Conservation (phyloP, 1,140 invertebrate genomes). For the Caenorhabditis briggsae region DNA sequence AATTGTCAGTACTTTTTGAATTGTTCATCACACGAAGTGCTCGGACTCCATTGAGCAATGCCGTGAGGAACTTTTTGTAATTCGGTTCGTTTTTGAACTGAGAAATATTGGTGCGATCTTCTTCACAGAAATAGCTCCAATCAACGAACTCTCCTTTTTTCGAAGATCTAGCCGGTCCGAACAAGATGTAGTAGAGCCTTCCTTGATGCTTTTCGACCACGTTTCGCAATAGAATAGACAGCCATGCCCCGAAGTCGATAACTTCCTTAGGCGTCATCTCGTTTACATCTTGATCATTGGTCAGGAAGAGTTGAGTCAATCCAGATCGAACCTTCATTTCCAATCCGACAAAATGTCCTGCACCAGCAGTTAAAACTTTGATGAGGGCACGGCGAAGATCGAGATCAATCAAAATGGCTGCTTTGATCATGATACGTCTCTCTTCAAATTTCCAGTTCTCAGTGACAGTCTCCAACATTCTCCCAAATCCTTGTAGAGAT, state of each 20-base stretch:
- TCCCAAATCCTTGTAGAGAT: slow-evolving; percentile 17
- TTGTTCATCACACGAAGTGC: slow-evolving; percentile 32
- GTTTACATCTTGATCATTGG: background rate
- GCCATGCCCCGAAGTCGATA: slow-evolving; percentile 1
- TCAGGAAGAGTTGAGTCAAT: slow-evolving; percentile 29
- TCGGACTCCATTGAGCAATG: slow-evolving; percentile 11
- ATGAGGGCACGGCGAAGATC: background rate
- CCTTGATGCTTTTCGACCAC: slow-evolving; percentile 4
- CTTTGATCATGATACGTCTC: slow-evolving; percentile 12
- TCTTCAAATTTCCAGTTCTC: slow-evolving; percentile 24
- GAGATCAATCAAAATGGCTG: slow-evolving; percentile 1
- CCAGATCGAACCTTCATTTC: slow-evolving; percentile 42
- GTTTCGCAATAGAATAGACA: background rate
- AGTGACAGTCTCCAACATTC: background rate
- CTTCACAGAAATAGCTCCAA: slow-evolving; percentile 23
- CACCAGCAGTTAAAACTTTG: background rate
- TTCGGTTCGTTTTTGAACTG: background rate
- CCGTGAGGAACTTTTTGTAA: background rate
- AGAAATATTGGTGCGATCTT: background rate
- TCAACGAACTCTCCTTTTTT: background rate
- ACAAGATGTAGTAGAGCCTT: slow-evolving; percentile 15
- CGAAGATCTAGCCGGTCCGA: slow-evolving; percentile 3
- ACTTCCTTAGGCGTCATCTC: slow-evolving; percentile 2
- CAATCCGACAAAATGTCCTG: background rate
- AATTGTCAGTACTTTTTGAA: background rate